phyloP scores from a whole-genome alignment of 1,140 invertebrate genomes.

The Anoplolepis gracilipes region DNA sequence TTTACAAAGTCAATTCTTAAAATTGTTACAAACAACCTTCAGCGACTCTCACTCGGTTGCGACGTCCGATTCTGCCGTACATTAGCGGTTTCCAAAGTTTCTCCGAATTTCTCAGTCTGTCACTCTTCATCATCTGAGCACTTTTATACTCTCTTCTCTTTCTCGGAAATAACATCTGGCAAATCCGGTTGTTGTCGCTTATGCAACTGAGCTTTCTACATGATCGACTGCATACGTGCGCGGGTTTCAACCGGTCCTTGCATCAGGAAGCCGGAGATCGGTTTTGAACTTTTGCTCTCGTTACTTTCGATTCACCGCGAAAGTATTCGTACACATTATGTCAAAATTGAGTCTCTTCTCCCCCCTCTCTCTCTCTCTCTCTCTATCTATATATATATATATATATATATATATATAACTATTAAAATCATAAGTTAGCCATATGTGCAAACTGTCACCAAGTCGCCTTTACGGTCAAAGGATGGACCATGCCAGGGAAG shows the following conservation, averaged over 20 bases:
- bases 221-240: constrained; percentile 68
- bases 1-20: constrained; percentile 61
- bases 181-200: constrained; percentile 73
- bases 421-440: too few relatives aligned
- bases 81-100: constrained; percentile 42
- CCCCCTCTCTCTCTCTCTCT: too few relatives aligned
- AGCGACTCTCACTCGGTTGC: neutral
- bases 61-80: neutral
- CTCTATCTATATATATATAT: too few relatives aligned
- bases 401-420: too few relatives aligned
- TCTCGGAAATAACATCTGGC: constrained; percentile 70
- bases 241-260: constrained; percentile 72
- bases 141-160: neutral
- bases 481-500: too few relatives aligned
- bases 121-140: neutral
- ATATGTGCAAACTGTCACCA: too few relatives aligned
- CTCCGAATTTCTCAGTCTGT: constrained; percentile 55
- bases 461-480: too few relatives aligned
- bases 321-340: constrained; percentile 69
- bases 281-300: constrained; percentile 51
- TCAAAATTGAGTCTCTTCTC: constrained; percentile 62
- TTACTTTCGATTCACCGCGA: constrained; percentile 77
- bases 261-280: constrained; percentile 68
- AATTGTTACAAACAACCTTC: constrained; percentile 18
- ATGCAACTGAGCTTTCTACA: constrained; percentile 81